phyloP scores from a whole-genome alignment of 2,113 vertebrate genomes.

The Microcebus griseorufus region DNA sequence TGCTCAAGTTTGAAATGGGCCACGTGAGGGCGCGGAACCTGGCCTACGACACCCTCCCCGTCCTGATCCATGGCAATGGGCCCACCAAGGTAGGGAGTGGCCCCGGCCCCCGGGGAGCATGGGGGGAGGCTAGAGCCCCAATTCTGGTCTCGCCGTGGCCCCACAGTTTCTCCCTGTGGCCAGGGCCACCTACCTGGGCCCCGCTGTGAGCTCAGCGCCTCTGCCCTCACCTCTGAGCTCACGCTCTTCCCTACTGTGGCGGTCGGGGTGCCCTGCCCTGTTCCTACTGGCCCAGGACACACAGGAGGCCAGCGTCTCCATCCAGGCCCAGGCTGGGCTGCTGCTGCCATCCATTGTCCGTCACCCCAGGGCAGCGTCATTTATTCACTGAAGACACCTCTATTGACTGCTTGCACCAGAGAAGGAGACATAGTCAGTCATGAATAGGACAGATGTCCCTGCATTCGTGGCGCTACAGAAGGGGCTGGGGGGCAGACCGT shows the following conservation, averaged over 20 bases:
- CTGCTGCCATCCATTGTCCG: not conserved
- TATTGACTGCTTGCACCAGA: not conserved
- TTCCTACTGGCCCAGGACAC: not conserved
- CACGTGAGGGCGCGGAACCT: constrained; percentile 94
- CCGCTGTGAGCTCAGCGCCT: not conserved
- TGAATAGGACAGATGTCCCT: not conserved
- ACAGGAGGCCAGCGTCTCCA: not conserved
- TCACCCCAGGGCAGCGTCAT: not conserved
- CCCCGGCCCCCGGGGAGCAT: not conserved
- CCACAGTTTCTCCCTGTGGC: not conserved
- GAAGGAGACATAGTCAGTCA: not conserved
- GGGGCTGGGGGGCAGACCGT: no score
- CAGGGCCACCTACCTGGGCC: not conserved
- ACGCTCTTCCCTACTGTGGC: not conserved
- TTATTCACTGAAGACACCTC: not conserved
- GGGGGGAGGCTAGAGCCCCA: not conserved
- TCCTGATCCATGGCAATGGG: constrained; percentile 94
- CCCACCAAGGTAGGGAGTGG: constrained; percentile 92
- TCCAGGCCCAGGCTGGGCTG: not conserved
- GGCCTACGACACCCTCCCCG: constrained; percentile 93
- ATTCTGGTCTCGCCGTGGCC: not conserved
- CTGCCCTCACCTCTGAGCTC: not conserved
- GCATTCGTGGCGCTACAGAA: rapidly evolving
- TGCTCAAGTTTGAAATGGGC: constrained; percentile 95
- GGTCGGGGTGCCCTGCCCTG: not conserved